phyloP scores from a whole-genome alignment of 2,888 invertebrate species.

The Hofmannophila pseudospretella region DNA sequence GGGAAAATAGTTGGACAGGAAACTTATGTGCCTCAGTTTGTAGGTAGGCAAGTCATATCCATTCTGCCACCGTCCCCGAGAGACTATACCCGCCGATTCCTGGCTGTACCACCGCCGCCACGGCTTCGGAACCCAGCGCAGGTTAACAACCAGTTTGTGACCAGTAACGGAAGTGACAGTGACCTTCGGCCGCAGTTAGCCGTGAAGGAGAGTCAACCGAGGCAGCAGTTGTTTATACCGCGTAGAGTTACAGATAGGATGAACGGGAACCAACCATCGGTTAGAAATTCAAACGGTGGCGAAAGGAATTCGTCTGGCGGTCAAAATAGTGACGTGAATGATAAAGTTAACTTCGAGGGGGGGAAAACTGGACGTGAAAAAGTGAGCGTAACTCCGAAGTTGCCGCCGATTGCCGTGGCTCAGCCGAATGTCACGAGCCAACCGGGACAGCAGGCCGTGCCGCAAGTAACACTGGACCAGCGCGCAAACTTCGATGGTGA shows the following conservation, averaged over 20 bases:
- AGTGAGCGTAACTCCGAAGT: background rate
- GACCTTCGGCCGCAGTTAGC: constrained; percentile 15
- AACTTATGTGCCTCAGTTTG: constrained; percentile 22
- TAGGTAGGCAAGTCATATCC: constrained; percentile 16
- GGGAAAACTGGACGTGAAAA: background rate
- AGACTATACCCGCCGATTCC: constrained; percentile 12
- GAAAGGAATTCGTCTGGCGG: constrained; percentile 4
- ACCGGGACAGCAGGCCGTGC: constrained; percentile 10
- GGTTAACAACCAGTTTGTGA: constrained; percentile 10
- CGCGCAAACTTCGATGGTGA: constrained; percentile 46
- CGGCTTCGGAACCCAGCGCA: constrained; percentile 17
- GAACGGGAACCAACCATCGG: constrained; percentile 4
- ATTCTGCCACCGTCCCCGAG: constrained; percentile 12
- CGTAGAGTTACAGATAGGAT: constrained; percentile 16
- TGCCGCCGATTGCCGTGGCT: background rate
- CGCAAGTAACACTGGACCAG: constrained; percentile 32
- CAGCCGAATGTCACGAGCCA: background rate
- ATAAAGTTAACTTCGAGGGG: constrained; percentile 2
- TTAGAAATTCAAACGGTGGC: constrained; percentile 4
- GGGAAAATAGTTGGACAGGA: constrained; percentile 36
- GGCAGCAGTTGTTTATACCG: constrained; percentile 22
- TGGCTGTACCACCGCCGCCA: constrained; percentile 13
- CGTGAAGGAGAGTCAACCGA: constrained; percentile 19
- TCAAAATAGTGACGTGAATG: background rate
- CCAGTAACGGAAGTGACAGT: constrained; percentile 12